Percentiles rank a stretch among this genome's conserved stretches.
These are phyloP conservation scores for Eleutherodactylus coqui DNA, from an alignment of 2,797 vertebrate genomes.

Conservation along the genomic window DNA sequence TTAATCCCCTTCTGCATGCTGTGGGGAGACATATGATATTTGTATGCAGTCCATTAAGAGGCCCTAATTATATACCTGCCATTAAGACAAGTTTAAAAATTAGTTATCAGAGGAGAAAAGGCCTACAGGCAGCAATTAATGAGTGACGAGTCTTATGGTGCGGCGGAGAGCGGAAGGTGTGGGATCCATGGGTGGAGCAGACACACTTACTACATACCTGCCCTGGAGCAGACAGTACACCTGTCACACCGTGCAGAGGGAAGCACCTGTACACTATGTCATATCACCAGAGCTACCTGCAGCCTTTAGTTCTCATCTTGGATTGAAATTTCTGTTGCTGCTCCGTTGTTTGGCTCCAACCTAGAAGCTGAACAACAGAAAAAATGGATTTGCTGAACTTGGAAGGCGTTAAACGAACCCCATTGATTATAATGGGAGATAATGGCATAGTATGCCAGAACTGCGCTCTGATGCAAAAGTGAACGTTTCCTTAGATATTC, in stretches of 20 bases:
- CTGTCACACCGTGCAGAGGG: background rate
- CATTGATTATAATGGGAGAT: too few relatives aligned
- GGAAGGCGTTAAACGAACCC: too few relatives aligned
- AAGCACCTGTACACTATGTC: slow-evolving; percentile 3
- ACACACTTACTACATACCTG: slow-evolving; percentile 36
- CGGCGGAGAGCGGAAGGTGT: slow-evolving; percentile 22
- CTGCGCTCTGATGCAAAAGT: too few relatives aligned
- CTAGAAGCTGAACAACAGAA: too few relatives aligned
- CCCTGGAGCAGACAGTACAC: slow-evolving; percentile 49
- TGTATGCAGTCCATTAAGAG: background rate
- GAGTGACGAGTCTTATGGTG: background rate
- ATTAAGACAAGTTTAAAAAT: slow-evolving; percentile 1
- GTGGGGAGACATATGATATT: background rate
- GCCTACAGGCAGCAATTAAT: slow-evolving; percentile 56
- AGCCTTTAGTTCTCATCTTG: background rate
- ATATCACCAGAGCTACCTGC: background rate
- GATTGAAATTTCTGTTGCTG: background rate
- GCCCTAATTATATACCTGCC: background rate
- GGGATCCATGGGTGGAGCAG: background rate
- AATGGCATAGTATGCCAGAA: too few relatives aligned
- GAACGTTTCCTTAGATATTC: background rate
- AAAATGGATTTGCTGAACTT: too few relatives aligned
- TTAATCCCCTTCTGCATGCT: background rate
- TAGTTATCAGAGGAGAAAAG: slow-evolving; percentile 11
- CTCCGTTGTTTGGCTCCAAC: too few relatives aligned